Conservation (phyloP, 2,113 vertebrate species). For the Gobius niger region DNA sequence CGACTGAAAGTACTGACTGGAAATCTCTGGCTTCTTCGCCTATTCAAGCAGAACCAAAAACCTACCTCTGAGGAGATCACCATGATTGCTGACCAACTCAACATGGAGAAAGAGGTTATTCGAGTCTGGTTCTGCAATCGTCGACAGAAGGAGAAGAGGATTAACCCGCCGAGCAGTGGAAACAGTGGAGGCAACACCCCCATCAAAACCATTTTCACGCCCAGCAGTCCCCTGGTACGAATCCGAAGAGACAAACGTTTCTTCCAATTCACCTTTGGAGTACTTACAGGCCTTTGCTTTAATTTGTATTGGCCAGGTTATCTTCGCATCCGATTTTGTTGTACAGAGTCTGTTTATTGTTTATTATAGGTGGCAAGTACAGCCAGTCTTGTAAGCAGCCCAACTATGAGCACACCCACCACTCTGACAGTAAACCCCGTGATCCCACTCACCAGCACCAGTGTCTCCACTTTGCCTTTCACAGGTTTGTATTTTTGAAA, state of each 20-base stretch:
- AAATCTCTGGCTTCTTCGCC: conserved; percentile 69
- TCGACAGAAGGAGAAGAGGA: conserved; percentile 98
- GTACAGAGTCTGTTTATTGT: not conserved
- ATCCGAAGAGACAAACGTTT: not conserved
- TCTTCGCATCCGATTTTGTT: not conserved
- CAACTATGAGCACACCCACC: conserved; percentile 84
- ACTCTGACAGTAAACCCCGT: conserved; percentile 95
- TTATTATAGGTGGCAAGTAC: conserved; percentile 89
- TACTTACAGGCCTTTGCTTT: no score
- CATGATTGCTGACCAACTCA: conserved; percentile 99
- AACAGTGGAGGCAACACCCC: conserved; percentile 83
- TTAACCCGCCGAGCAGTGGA: conserved; percentile 95
- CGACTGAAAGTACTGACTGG: conserved; percentile 64
- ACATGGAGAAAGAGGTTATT: conserved; percentile 99
- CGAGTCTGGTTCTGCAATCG: conserved; percentile 99
- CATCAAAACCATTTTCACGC: conserved; percentile 96
- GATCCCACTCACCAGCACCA: conserved; percentile 92
- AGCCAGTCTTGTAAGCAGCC: conserved; percentile 96
- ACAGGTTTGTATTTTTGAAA: conserved; percentile 78
- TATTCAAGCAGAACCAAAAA: conserved; percentile 97
- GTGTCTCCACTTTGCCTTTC: conserved; percentile 85
- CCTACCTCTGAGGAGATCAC: conserved; percentile 99
- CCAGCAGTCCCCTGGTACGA: conserved; percentile 90
- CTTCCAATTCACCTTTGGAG: not conserved
- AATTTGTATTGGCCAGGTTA: no score